Base-by-base conservation (phyloP, 1,140 invertebrate genomes). In the Stenopsyche tienmushanensis region DNA sequence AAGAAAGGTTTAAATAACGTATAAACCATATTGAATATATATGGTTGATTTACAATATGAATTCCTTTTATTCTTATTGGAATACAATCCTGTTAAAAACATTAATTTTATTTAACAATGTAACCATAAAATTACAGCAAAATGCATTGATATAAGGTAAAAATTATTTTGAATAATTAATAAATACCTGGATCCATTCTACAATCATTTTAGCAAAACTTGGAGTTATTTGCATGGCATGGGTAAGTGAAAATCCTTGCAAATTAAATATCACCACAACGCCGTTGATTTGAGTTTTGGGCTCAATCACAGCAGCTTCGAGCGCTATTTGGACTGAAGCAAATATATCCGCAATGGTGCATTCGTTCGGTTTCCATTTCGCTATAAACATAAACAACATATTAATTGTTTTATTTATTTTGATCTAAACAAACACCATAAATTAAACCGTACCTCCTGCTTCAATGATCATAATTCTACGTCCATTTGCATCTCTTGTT, bases 1-100 rank as follows among this genome's bases (percentile, higher is more conserved):
- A 96, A 76, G 74, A 96, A 94, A 2, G 91, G 93, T 73, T 94
- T 95, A 73, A 94, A 91, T n/a, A 96, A 82, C 0, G 88, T 84
- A 73, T 93, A 95, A 1, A 96, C 84, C 77, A 93, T 87, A 72
- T 93, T 93, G 76, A 95, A 96, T 25, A 95, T 81, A 70, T 88
- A 89, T 0, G 93, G 92, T 73, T 95, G 92, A 74, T 94, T 93
- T 0, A 96, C 79, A 62, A 95, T 87, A 72, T 96, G 92, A 41
- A 95, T 86, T 45, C 86, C 90, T 77, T 96, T 95, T 21, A 96
- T 77, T 66, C 93, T 83, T 5, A 91, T 76, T 0, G 92, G 91
- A 26, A 93, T 85, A 13, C 88, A 86, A 64, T 94, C 92, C 80
- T 81, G 84, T 44, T 64, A 50, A 62, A 49, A 34, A 34, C 13